phyloP scores from a whole-genome alignment of 1,140 invertebrate genomes.

The Riptortus pedestris region DNA sequence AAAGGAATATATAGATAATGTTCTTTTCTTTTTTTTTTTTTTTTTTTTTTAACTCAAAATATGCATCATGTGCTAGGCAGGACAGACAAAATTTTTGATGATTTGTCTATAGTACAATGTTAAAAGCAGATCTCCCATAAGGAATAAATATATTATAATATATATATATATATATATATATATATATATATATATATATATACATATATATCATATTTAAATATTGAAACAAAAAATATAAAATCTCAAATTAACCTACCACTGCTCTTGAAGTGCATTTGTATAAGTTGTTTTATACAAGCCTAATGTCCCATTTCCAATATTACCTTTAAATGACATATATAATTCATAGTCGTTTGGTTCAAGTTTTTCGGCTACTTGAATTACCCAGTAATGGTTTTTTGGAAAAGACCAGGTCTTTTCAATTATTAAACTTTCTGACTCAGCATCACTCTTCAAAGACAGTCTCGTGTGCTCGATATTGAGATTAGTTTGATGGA shows the following conservation, averaged over 20 bases:
- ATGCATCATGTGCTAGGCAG: neutral
- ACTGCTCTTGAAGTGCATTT: neutral
- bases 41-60: no score
- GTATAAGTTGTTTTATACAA: conserved; percentile 3
- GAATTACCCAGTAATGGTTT: conserved; percentile 14
- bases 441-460: neutral
- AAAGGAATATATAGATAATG: no score
- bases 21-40: no score
- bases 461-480: neutral
- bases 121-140: neutral
- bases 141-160: neutral
- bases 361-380: neutral
- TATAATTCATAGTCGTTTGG: neutral
- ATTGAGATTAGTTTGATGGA: neutral
- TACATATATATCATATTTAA: neutral
- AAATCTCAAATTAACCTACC: neutral
- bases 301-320: neutral
- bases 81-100: neutral
- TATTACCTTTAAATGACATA: neutral
- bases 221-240: neutral
- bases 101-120: neutral
- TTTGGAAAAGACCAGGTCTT: neutral
- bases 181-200: neutral
- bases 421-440: no score
- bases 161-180: neutral